Conservation (phyloP, 2,113 vertebrate genomes). For the Himantopus leucocephalus region DNA sequence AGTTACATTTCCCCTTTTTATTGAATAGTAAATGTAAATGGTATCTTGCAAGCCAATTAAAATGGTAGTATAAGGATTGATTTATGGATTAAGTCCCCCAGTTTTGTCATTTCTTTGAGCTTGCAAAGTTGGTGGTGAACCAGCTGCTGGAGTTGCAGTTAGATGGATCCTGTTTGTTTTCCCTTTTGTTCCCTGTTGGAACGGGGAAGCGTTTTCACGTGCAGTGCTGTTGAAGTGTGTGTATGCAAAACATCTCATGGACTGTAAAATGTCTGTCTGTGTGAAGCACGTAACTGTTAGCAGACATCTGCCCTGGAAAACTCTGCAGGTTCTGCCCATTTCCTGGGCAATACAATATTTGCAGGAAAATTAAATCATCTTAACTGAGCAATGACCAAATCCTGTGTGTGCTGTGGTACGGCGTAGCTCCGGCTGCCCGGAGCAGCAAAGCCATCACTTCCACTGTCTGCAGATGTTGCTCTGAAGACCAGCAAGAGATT, state of each 20-base stretch:
- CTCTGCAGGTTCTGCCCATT: conserved; percentile 1
- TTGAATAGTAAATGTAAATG: too few relatives aligned
- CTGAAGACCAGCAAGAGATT: neutral
- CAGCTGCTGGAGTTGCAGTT: accelerated
- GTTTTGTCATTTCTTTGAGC: neutral
- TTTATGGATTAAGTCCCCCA: neutral
- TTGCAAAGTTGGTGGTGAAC: neutral
- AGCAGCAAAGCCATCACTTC: neutral
- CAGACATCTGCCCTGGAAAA: neutral
- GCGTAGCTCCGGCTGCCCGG: neutral
- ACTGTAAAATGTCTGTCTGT: neutral
- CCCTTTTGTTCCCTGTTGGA: neutral
- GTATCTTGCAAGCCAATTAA: neutral
- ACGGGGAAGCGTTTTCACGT: neutral
- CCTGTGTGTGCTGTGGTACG: neutral
- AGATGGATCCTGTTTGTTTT: neutral
- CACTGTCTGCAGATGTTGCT: neutral
- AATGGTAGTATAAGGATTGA: neutral
- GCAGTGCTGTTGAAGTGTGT: neutral
- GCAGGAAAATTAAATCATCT: neutral
- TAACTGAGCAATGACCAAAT: neutral
- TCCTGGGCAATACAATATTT: neutral
- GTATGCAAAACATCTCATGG: neutral
- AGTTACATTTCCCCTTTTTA: neutral
- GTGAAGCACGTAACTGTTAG: neutral